Conservation (phyloP, 2,888 invertebrate species). For the Apocheima hispidaria region DNA sequence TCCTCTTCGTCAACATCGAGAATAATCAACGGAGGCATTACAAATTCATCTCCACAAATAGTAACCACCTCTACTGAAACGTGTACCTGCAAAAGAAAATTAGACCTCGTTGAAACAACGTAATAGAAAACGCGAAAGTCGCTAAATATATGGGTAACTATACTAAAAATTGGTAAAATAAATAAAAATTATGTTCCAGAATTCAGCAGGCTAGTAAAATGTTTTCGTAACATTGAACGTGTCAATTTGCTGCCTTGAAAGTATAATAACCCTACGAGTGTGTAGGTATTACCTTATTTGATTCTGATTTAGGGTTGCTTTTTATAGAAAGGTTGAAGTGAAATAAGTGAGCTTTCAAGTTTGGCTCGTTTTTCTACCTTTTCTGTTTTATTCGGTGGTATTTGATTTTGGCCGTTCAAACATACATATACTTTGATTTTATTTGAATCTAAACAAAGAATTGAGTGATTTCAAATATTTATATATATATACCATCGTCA, state of each 20-base stretch:
- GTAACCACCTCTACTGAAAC: slow-evolving; percentile 63
- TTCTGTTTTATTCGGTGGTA: slow-evolving; percentile 2
- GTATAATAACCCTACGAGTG: slow-evolving; percentile 1
- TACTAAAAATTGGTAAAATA: background rate
- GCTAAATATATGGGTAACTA: background rate
- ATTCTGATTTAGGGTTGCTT: slow-evolving; percentile 18
- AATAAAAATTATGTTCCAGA: background rate
- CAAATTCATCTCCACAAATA: slow-evolving; percentile 57
- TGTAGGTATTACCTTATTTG: slow-evolving; percentile 6
- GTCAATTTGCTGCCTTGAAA: slow-evolving; percentile 6
- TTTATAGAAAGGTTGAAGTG: slow-evolving; percentile 13
- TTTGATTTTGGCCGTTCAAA: slow-evolving; percentile 11
- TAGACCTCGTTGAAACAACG: background rate
- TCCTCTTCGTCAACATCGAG: slow-evolving; percentile 75
- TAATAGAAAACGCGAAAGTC: background rate
- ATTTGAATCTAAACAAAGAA: slow-evolving; percentile 26
- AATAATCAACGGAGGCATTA: slow-evolving; percentile 69
- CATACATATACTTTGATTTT: slow-evolving; percentile 16
- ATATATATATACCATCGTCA: slow-evolving; percentile 9
- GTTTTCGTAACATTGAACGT: slow-evolving; percentile 11
- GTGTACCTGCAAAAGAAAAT: slow-evolving; percentile 57
- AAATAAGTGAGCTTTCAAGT: slow-evolving; percentile 3
- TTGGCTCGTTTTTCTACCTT: slow-evolving; percentile 16
- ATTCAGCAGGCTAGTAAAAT: slow-evolving; percentile 13
- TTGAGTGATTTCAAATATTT: slow-evolving; percentile 29